Evolutionary conservation across 1,140 invertebrate species (phyloP), one percentile per base, ranked within the genome.

Genomic region (Rhagoletis pomonella): DNA sequence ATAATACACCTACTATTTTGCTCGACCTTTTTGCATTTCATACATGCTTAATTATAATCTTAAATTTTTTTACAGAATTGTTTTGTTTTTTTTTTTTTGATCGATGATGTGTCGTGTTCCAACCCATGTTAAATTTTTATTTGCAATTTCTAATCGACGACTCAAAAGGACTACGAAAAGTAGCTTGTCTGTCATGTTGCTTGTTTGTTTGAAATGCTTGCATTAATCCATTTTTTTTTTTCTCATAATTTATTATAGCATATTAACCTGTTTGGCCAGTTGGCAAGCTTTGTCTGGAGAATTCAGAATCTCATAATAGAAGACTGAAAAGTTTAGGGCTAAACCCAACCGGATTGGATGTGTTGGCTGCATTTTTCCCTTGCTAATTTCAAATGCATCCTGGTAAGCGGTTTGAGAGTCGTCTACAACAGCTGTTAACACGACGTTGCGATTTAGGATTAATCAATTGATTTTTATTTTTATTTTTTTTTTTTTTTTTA

Each of bases 271-370:
- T 97, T 99, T 99, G 92, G 99, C 99, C 94, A 99, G 95, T 93
- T 98, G 97, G 95, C 98, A 99, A 94, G 99, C 99, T 95, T 98
- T 98, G 94, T 99, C 98, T 94, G 98, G 98, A 93, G 97, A 98
- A 95, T 99, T 99, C 94, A 99, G 96, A 94, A 99, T 99, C 96
- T 99, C 98, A 95, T 99, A 99, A 96, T 99, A 99, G 96, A 99
- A 99, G 93, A 99, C 99, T 92, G 98, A 99, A 95, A 99, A 99
- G 95, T 99, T 99, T 93, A 99, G 96, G 92, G 98, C 99, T 94
- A 99, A 95, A 94, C 98, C 98, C 94, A 99, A 96, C 95, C 98
- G 96, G 94, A 99, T 99, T 90, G 98, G 98, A 95, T 99, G 98
- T 94, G 99, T 99, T 91, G 98, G 97, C 94, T 98, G 97, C 97